These are phyloP conservation scores for Corydoras maculifer DNA, from an alignment of 2,113 vertebrate species.

Conservation along the genomic window DNA sequence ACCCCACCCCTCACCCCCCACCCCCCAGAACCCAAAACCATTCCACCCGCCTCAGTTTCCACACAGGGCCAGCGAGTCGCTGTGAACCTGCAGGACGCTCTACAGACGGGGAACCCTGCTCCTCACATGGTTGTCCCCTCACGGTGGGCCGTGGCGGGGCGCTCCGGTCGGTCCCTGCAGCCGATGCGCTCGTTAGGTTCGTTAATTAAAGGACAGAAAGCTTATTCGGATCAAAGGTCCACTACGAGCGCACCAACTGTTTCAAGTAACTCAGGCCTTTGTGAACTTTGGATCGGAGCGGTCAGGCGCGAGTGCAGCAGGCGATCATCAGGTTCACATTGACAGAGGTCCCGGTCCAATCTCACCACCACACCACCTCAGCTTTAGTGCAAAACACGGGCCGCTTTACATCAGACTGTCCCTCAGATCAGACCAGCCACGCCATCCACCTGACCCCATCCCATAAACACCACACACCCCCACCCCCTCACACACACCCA, in stretches of 20 bases:
- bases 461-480: too few relatives aligned
- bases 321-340: slow-evolving; percentile 46
- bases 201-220: slow-evolving; percentile 16
- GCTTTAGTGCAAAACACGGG: slow-evolving; percentile 70
- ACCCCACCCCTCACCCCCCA: slow-evolving; percentile 30
- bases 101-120: too few relatives aligned
- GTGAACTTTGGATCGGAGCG: slow-evolving; percentile 28
- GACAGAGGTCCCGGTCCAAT: slow-evolving; percentile 59
- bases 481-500: too few relatives aligned
- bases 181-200: slow-evolving; percentile 10
- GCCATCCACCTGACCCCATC: too few relatives aligned
- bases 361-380: slow-evolving; percentile 19
- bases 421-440: too few relatives aligned
- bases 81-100: slow-evolving; percentile 34
- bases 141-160: slow-evolving; percentile 7
- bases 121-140: slow-evolving; percentile 11
- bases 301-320: slow-evolving; percentile 14
- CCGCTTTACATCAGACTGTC: slow-evolving; percentile 38
- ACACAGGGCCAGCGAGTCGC: slow-evolving; percentile 54
- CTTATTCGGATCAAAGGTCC: slow-evolving; percentile 21
- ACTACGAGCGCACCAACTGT: background rate
- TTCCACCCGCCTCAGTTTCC: slow-evolving; percentile 47
- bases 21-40: slow-evolving; percentile 46
- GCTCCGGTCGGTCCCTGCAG: slow-evolving; percentile 7
- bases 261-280: slow-evolving; percentile 40